A percentile compares a stretch with the other conserved stretches of the same genome.
These are phyloP conservation scores for Falco concolor DNA, from an alignment of 2,797 vertebrate genomes.

Conservation along the genomic window DNA sequence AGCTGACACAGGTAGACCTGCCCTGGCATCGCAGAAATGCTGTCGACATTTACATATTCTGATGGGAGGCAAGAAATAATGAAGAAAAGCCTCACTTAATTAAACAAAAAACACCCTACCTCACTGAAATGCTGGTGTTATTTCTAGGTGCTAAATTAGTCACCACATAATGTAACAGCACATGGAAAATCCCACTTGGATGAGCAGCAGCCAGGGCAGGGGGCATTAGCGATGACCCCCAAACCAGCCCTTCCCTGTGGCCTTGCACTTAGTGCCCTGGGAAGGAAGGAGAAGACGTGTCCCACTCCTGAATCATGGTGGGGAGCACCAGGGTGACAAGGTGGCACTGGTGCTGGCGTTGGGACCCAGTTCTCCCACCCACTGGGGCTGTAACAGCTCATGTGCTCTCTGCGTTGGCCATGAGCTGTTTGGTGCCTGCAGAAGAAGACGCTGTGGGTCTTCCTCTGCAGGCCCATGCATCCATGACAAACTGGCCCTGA, in stretches of 20 bases:
- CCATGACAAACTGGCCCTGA: neutral
- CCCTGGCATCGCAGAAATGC: accelerated
- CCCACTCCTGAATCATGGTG: neutral
- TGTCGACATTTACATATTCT: accelerated
- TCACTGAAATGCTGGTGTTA: neutral
- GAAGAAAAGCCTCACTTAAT: neutral
- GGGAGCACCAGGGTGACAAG: neutral
- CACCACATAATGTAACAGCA: neutral
- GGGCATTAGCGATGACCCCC: accelerated
- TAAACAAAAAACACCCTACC: neutral
- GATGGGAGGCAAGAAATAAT: neutral
- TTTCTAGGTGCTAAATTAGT: neutral
- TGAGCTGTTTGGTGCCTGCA: neutral
- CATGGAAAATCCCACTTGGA: neutral
- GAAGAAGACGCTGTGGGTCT: too few species aligned
- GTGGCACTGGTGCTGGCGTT: accelerated
- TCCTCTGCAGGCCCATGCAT: too few species aligned
- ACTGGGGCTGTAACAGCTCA: accelerated
- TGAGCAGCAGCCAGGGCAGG: neutral
- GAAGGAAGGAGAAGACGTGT: neutral
- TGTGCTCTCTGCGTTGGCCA: accelerated
- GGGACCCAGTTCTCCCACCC: neutral
- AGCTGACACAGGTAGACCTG: neutral
- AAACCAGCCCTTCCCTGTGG: neutral
- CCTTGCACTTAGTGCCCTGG: neutral